Evolutionary conservation across 2,888 invertebrate genomes (phyloP), one percentile per base, ranked within the genome.

Genomic region (Automeris io): DNA sequence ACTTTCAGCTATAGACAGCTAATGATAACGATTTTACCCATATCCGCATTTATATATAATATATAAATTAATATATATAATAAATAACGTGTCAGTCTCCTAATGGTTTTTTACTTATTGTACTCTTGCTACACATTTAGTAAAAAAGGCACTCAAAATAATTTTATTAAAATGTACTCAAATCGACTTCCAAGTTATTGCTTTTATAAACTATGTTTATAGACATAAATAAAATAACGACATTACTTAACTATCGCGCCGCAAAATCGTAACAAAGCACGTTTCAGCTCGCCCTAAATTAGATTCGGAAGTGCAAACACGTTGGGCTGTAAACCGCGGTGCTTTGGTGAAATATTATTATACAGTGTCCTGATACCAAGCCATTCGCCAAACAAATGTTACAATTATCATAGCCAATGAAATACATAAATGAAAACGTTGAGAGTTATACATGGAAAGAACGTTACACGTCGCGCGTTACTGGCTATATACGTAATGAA

Each of bases 361-460:
- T 55, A 49, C 45, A n/a, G 48, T 59, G 51, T 54, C 51, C 57
- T 68, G 57, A 69, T 73, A 70, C 69, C 73, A 67, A 73, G 63
- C 63, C 68, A 70, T 70, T 70, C 72, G 69, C 74, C 70, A 76
- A 75, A 77, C 77, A 77, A 81, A 82, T 79, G 79, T 78, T 67
- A 77, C 78, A 81, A 79, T 82, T 82, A 80, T 82, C 81, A 79
- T 82, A 82, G 68, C 72, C 80, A 81, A 82, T 79, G 80, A 66
- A 59, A 62, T 70, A 70, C 29, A 8, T 13, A 29, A 16, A 29
- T 29, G 29, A n/a, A 5, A 29, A 29, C n/a, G 8, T 8, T n/a
- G n/a, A 29, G 16, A n/a, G n/a, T n/a, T n/a, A n/a, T n/a, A n/a
- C n/a, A n/a, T n/a, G n/a, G n/a, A n/a, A n/a, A n/a, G n/a, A n/a